phyloP scores from a whole-genome alignment of 1,140 invertebrate genomes.

The Drosophila seguyi region DNA sequence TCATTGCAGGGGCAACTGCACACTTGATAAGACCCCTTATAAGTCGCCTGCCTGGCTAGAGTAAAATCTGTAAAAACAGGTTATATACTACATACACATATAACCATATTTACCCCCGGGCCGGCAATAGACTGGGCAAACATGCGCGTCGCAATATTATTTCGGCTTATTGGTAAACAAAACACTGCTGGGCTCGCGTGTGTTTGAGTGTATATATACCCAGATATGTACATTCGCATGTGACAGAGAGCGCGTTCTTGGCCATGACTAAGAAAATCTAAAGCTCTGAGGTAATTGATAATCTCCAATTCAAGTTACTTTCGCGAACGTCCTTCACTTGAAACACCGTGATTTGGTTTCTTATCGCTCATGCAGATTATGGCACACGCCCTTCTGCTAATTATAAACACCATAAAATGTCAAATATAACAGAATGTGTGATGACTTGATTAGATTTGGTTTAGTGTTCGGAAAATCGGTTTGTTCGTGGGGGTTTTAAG shows the following conservation, averaged over 20 bases:
- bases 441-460: not conserved
- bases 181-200: constrained; percentile 5
- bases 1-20: not conserved
- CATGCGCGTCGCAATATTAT: constrained; percentile 33
- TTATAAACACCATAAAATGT: constrained; percentile 10
- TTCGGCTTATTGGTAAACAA: constrained; percentile 57
- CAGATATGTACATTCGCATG: constrained; percentile 16
- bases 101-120: constrained; percentile 18
- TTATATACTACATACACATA: constrained; percentile 19
- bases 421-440: not conserved
- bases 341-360: constrained; percentile 8
- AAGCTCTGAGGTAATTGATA: constrained; percentile 21
- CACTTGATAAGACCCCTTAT: constrained; percentile 12
- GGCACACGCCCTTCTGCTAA: constrained; percentile 20
- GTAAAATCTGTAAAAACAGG: constrained; percentile 49
- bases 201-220: not conserved
- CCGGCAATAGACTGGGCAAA: constrained; percentile 38
- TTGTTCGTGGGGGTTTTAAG: not conserved
- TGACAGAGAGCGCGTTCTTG: constrained; percentile 8
- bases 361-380: constrained; percentile 21
- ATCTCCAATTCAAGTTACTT: constrained; percentile 26
- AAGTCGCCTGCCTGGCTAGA: constrained; percentile 1
- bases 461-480: not conserved
- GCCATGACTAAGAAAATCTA: constrained; percentile 34
- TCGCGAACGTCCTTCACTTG: constrained; percentile 12